Conservation (phyloP, 2,888 invertebrate species). For the Stenichneumon culpator region DNA sequence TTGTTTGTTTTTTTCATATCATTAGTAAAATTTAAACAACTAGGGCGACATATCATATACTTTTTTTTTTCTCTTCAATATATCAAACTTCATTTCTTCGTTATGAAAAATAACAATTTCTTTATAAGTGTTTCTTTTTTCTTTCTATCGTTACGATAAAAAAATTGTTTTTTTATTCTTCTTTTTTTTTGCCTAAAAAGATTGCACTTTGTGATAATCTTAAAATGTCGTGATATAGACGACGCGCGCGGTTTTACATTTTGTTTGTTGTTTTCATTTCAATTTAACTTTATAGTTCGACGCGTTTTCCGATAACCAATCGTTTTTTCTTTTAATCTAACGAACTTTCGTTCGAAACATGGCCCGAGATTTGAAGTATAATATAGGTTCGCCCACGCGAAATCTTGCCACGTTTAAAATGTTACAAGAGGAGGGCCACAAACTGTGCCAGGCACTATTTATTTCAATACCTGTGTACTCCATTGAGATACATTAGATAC, state of each 20-base stretch:
- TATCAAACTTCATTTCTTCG: conserved; percentile 80
- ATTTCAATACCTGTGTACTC: conserved; percentile 84
- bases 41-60: conserved; percentile 78
- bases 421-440: conserved; percentile 83
- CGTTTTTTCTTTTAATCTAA: conserved; percentile 19
- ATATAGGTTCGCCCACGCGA: conserved; percentile 30
- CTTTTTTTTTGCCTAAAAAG: conserved; percentile 80
- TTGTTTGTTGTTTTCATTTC: conserved; percentile 30
- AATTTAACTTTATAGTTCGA: conserved; percentile 6
- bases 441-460: conserved; percentile 85
- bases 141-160: conserved; percentile 80
- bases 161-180: conserved; percentile 76
- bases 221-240: conserved; percentile 82
- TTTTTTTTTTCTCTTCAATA: conserved; percentile 74
- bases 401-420: conserved; percentile 67
- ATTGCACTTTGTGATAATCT: conserved; percentile 85
- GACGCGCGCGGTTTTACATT: conserved; percentile 51
- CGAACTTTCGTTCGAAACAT: conserved; percentile 46
- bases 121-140: conserved; percentile 76
- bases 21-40: conserved; percentile 82
- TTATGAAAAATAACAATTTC: conserved; percentile 85
- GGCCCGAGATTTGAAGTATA: conserved; percentile 24
- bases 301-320: conserved; percentile 30
- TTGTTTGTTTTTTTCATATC: conserved; percentile 56
- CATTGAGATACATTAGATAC: conserved; percentile 78